A percentile compares a stretch with the other conserved stretches of the same genome.
Evolutionary conservation across 2,888 invertebrate species (phyloP).

Genomic region (Campoletis raptor): DNA sequence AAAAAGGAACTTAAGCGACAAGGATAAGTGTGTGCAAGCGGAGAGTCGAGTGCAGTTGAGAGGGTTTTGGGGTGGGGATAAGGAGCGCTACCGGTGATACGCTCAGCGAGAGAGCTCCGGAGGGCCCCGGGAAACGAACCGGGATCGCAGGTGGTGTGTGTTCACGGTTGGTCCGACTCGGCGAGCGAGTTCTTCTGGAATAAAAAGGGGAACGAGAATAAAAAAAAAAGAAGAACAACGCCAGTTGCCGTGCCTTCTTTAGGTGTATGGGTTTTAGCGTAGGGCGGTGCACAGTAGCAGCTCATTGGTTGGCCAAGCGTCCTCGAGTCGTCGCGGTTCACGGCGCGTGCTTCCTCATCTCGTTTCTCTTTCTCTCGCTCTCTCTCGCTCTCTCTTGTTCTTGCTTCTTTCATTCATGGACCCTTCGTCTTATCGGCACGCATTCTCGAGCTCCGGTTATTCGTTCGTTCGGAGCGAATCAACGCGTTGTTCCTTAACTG

Average conservation of each 20-base stretch:
- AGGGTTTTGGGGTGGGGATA: slow-evolving; percentile 53
- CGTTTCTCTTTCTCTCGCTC: slow-evolving; percentile 60
- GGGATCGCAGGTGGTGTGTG: slow-evolving; percentile 65
- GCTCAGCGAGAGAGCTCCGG: slow-evolving; percentile 56
- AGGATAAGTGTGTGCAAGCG: slow-evolving; percentile 44
- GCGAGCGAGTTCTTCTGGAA: slow-evolving; percentile 66
- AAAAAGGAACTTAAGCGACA: slow-evolving; percentile 1
- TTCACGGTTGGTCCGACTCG: slow-evolving; percentile 68
- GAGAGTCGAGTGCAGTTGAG: slow-evolving; percentile 57
- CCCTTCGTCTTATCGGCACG: slow-evolving; percentile 60
- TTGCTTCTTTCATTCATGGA: slow-evolving; percentile 57
- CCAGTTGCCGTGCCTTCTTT: slow-evolving; percentile 79
- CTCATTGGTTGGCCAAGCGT: slow-evolving; percentile 82
- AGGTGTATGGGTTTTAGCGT: slow-evolving; percentile 77
- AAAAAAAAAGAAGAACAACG: slow-evolving; percentile 73
- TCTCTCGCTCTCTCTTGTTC: slow-evolving; percentile 54
- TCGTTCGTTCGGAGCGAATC: slow-evolving; percentile 47
- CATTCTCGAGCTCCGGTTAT: slow-evolving; percentile 49
- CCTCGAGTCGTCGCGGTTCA: slow-evolving; percentile 69
- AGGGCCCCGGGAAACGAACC: slow-evolving; percentile 64
- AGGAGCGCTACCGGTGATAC: slow-evolving; percentile 61
- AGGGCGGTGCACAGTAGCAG: slow-evolving; percentile 84
- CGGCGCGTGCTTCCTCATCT: slow-evolving; percentile 68
- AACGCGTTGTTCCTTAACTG: slow-evolving; percentile 14
- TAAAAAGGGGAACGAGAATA: slow-evolving; percentile 43